Evolutionary conservation across 2,797 vertebrate genomes (phyloP), one percentile per base, ranked within the genome.

Genomic region (Sternotherus odoratus): DNA sequence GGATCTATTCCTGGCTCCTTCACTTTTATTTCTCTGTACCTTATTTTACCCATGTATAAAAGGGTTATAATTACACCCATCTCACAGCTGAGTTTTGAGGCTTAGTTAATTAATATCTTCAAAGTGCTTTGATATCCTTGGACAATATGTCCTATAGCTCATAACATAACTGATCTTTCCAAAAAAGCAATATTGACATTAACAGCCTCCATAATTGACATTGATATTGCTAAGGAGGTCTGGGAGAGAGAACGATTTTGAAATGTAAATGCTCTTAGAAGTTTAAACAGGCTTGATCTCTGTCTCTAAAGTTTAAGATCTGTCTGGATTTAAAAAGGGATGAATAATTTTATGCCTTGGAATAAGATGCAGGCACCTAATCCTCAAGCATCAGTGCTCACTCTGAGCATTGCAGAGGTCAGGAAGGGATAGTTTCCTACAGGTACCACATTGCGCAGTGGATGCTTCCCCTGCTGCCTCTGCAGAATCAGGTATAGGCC

Each of bases 181-280:
- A 75, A 10, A 43, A 80, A 94, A 95, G 30, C 50, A 75, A 16
- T 92, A 94, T 88, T 96, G 95, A 96, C 91, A 88, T 91, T 89
- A 95, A 56, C 77, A 95, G 74, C 57, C 88, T 93, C 87, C 91
- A 81, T 94, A 88, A 69, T 83, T 92, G 94, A 93, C 91, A 89
- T 92, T 83, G 88, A 79, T 91, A 85, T 24, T 90, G 87, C 93
- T 92, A 86, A 95, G 90, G 91, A 17, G 86, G 82, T 54, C 81
- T 88, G 48, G 72, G 74, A 87, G 43, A 83, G 26, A 93, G 54
- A 85, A 50, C 43, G 87, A 87, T 83, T 87, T 94, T 88, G 82
- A 92, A 95, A 93, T 92, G 80, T 81, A 93, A 92, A 94, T 80
- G 69, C 46, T 69, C 77, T 82, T 74, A 36, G 81, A 75, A 92